These are phyloP conservation scores for Gnatocerus cornutus DNA, from an alignment of 2,888 invertebrate genomes.

Conservation along the genomic window DNA sequence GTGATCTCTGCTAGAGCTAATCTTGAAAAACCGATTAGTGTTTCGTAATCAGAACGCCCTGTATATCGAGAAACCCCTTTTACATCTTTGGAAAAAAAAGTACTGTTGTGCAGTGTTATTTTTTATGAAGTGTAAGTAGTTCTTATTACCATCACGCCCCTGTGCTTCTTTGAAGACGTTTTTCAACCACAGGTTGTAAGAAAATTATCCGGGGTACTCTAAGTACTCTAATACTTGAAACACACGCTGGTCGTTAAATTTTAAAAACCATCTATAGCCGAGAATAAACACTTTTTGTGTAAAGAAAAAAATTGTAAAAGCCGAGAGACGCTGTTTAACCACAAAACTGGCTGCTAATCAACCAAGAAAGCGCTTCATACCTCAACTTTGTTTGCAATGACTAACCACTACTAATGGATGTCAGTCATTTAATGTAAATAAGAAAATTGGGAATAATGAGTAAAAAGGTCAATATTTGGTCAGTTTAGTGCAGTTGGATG, in stretches of 20 bases:
- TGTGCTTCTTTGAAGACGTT: no score
- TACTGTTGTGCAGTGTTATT: no score
- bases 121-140: no score
- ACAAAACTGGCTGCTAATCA: conserved; percentile 42
- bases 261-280: conserved; percentile 1
- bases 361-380: conserved; percentile 34
- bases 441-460: conserved; percentile 34
- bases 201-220: conserved; percentile 5
- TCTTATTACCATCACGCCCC: no score
- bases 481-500: conserved; percentile 16
- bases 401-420: conserved; percentile 42
- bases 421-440: conserved; percentile 41
- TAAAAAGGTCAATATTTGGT: conserved; percentile 41
- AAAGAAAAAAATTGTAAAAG: conserved; percentile 10
- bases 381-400: conserved; percentile 41
- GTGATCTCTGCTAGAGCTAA: no score
- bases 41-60: no score
- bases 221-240: conserved; percentile 23
- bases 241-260: conserved; percentile 22
- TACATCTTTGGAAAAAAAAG: no score
- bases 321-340: conserved; percentile 27
- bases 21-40: no score
- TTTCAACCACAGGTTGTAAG: conserved; percentile 6
- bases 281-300: conserved; percentile 15
- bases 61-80: no score